Evolutionary conservation across 1,140 invertebrate species (phyloP).

Genomic region (Asbolus verrucosus): DNA sequence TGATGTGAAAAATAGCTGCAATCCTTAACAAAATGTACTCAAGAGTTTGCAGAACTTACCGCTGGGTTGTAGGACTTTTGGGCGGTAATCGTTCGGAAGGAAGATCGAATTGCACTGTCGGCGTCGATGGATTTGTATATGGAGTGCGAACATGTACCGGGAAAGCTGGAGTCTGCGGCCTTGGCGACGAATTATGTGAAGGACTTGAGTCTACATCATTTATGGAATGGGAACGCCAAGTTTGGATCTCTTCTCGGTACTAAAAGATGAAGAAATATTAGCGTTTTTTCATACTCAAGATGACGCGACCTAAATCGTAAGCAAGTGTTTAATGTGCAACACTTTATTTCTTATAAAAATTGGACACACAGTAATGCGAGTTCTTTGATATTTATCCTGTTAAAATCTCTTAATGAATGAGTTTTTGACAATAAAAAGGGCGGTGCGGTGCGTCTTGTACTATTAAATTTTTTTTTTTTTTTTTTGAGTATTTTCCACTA

Average conservation of each 20-base stretch:
- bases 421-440: too few species aligned
- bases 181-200: constrained; percentile 66
- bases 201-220: constrained; percentile 70
- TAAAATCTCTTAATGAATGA: too few species aligned
- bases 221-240: constrained; percentile 71
- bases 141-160: constrained; percentile 90
- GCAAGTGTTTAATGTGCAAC: too few species aligned
- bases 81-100: constrained; percentile 73
- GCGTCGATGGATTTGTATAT: constrained; percentile 74
- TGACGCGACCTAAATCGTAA: too few species aligned
- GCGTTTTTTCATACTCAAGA: too few species aligned
- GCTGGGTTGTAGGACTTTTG: constrained; percentile 79
- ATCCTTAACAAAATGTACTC: too few species aligned
- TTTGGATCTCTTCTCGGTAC: constrained; percentile 75
- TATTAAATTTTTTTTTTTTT: too few species aligned
- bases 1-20: too few species aligned
- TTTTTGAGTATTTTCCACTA: too few species aligned
- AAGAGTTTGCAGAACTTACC: constrained; percentile 69
- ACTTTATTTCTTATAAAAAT: too few species aligned
- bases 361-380: not conserved
- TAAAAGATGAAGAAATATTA: constrained; percentile 59
- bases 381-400: too few species aligned
- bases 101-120: constrained; percentile 70
- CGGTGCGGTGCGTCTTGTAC: too few species aligned
- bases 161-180: constrained; percentile 90